Base-by-base conservation (phyloP, 2,888 invertebrate genomes). In the Hirtodrosophila duncani region DNA sequence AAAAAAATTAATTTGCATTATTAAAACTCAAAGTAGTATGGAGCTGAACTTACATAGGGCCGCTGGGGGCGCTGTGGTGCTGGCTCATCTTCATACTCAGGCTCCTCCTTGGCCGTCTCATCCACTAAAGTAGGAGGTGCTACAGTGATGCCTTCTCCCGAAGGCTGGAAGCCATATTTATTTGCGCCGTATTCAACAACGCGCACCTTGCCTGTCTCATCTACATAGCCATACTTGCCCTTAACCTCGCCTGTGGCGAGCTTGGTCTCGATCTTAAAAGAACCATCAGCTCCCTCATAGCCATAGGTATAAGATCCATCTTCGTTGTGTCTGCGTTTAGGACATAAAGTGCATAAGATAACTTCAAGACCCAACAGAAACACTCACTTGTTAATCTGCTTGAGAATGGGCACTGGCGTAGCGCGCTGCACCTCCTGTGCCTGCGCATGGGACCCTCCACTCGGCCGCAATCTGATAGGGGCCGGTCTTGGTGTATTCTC, bases 301-400 rank as follows among this genome's bases (percentile, higher is more conserved):
- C 95, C 95, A 80, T 95, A 96, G 0, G 96, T 96, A 87, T 96
- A 96, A 0, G 95, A 95, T 42, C 95, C 95, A 83, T 95, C 95
- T 84, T 95, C 94, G 77, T 95, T 94, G 88, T 94, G 95, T 84
- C 94, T 93, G 86, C 1, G 41, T 11, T 10, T 3, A 43, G 9
- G 48, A 8, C 9, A n/a, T 3, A n/a, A 3, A n/a, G 7, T 3
- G 13, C 1, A 17, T 16, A 9, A 6, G n/a, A 7, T 20, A n/a
- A 16, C 5, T 1, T 17, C 3, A 7, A 7, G 9, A n/a, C 3
- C 1, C 7, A 2, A 33, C 1, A n/a, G 8, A 46, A 17, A n/a
- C 1, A 42, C 68, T 66, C 84, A 93, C 93, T 90, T 92, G 88
- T 96, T 94, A 64, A 96, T 95, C 88, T 95, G 95, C 85, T 95